A percentile compares a stretch with the other conserved stretches of the same genome.
Conservation (phyloP, 2,797 vertebrate genomes). For the Pyrocephalus nanus region DNA sequence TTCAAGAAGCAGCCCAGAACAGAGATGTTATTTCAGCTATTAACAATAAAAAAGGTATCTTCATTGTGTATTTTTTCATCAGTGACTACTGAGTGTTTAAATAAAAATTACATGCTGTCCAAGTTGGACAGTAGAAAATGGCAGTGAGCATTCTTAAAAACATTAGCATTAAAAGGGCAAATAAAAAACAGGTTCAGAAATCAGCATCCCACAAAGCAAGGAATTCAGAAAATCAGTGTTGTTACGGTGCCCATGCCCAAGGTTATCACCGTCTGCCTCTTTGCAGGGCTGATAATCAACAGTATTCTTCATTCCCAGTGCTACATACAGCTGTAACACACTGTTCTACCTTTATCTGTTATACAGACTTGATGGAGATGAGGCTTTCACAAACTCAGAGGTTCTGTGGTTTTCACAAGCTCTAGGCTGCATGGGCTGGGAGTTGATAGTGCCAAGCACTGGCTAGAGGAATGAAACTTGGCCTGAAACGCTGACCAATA, state of each 20-base stretch:
- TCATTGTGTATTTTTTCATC: not conserved
- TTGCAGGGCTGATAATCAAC: not conserved
- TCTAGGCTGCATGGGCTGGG: not conserved
- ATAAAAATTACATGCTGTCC: not conserved
- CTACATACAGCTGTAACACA: not conserved
- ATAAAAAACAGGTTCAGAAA: not conserved
- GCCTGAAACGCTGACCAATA: not conserved
- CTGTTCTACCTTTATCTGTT: not conserved
- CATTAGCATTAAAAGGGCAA: not conserved
- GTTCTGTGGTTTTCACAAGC: not conserved
- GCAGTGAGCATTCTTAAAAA: not conserved
- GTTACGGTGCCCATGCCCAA: not conserved
- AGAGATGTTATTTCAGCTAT: not conserved
- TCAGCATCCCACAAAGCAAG: not conserved
- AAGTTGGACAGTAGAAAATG: not conserved
- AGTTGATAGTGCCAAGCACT: not conserved
- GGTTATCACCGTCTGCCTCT: not conserved
- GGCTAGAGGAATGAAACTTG: not conserved
- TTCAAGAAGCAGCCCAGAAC: not conserved
- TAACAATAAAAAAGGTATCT: not conserved
- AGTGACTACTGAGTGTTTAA: not conserved
- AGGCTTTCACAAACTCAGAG: not conserved
- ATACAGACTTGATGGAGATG: rapidly evolving
- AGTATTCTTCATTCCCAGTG: not conserved
- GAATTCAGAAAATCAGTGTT: not conserved